Conservation (phyloP, 2,797 vertebrate genomes). For the Rhabdomys pumilio region DNA sequence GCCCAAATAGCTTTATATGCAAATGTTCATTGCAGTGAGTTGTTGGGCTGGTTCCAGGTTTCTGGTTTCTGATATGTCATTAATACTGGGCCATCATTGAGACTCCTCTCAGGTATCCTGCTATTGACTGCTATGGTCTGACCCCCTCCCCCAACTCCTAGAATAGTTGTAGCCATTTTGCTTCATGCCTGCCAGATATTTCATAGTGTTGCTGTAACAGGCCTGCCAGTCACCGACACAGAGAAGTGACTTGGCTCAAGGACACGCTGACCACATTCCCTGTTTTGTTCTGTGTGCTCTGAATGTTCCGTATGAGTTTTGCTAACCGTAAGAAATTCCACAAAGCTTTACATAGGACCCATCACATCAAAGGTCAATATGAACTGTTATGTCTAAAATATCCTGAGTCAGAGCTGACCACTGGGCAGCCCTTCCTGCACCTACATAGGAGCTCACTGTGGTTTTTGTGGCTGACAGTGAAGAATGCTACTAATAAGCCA, state of each 20-base stretch:
- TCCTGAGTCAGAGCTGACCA: background rate
- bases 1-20: background rate
- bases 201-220: background rate
- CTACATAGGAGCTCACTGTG: background rate
- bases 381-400: background rate
- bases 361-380: background rate
- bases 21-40: background rate
- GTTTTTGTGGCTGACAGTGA: background rate
- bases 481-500: background rate
- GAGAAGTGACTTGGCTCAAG: background rate
- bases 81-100: background rate
- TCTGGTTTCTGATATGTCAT: background rate
- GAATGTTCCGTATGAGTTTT: background rate
- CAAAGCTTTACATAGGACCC: background rate
- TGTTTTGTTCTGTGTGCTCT: background rate
- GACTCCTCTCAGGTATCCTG: background rate
- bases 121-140: background rate
- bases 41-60: background rate
- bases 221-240: background rate
- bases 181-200: background rate
- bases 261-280: background rate
- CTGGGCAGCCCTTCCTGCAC: background rate
- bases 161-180: background rate
- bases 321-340: background rate
- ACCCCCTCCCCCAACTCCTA: background rate